Percentiles rank a stretch among this genome's conserved stretches.
phyloP scores from a whole-genome alignment of 2,113 vertebrate species.

The Calidris pugnax region DNA sequence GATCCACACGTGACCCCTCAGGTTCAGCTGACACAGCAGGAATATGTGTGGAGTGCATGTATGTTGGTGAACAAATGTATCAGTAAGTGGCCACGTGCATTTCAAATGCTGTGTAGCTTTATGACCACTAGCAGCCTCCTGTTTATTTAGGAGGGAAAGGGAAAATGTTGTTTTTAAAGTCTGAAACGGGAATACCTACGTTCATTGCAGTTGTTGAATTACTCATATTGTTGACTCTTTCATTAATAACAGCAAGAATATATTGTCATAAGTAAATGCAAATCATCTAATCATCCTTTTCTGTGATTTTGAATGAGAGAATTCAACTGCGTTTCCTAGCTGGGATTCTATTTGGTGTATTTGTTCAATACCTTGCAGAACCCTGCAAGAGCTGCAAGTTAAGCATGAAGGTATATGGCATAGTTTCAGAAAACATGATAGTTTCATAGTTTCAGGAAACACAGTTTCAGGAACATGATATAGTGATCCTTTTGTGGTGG shows the following conservation, averaged over 20 bases:
- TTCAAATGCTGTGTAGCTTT: background rate
- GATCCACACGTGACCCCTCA: background rate
- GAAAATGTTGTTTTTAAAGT: background rate
- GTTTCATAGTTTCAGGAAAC: background rate
- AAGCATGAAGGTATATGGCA: background rate
- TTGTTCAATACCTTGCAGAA: background rate
- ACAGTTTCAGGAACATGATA: background rate
- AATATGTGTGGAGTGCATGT: background rate
- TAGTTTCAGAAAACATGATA: background rate
- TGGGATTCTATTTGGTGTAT: background rate
- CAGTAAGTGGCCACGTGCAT: background rate
- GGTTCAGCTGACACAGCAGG: background rate
- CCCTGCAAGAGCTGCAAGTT: background rate
- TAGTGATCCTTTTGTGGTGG: background rate
- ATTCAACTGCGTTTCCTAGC: background rate
- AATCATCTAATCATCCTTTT: background rate
- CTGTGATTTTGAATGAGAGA: background rate
- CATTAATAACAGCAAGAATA: background rate
- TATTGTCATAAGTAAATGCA: background rate
- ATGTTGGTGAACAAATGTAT: background rate
- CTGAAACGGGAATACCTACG: background rate
- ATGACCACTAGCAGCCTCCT: background rate
- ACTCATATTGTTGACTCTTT: background rate
- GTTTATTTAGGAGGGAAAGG: background rate
- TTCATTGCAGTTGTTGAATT: background rate